Base-by-base conservation (phyloP, 2,888 invertebrate species). In the Buathra laborator region DNA sequence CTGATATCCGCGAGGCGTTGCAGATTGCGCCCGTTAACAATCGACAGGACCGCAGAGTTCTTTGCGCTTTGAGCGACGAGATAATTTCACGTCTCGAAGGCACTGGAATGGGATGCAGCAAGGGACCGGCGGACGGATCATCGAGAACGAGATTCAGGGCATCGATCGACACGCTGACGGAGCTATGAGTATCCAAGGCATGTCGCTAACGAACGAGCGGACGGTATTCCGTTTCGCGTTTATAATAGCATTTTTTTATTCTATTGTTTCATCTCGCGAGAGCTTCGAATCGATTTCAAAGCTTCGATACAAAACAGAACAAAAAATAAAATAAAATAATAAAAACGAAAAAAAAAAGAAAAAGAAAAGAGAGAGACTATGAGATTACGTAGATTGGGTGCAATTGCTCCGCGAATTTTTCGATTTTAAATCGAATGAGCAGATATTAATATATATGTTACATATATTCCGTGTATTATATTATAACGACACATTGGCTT, bases 1-100 rank as follows among this genome's bases (percentile, higher is more conserved):
- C 96, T 1, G 98, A 99, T 92, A 96, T 98, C 12, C 96, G 97
- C 88, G 96, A 98, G 92, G 98, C 99, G 0, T 93, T 98, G 62
- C 93, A 91, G 43, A 89, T 93, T 9, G 96, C 97, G 0, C 97
- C 97, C 0, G 94, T 96, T 16, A 96, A 96, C 84, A 97, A 97
- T 90, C 93, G 95, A 10, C 97, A 97, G 89, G 96, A 97, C 48
- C 95, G 96, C 70, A 95, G 97, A 85, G 96, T 98, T 3, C 94
- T 98, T n/a, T 95, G 96, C 68, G 95, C 96, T 12, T 94, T 98
- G 3, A 96, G 96, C 89, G 97, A 97, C 83, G 97, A 98, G 91
- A 96, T 97, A 75, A 92, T 95, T 87, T 92, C 93, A 3, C 89
- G 90, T 67, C 88, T 92, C n/a, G 91, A 93, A 59, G 92, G 92